Evolutionary conservation across 1,140 invertebrate genomes (phyloP).

Genomic region (Drosophila parabipectinata): DNA sequence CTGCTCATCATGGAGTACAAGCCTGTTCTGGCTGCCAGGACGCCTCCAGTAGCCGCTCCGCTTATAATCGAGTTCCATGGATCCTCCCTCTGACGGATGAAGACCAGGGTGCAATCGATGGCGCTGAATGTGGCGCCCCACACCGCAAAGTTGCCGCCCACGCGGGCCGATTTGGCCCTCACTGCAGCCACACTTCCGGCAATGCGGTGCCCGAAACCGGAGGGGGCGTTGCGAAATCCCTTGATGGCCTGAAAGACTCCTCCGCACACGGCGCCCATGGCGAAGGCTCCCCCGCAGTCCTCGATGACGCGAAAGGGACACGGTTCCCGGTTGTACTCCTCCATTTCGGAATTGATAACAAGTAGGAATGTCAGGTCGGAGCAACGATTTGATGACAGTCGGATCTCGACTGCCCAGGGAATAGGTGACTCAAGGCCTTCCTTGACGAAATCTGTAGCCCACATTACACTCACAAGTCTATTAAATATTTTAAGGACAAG

Average conservation of each 20-base stretch:
- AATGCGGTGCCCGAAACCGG: constrained; percentile 48
- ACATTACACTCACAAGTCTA: not conserved
- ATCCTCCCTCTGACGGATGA: constrained; percentile 58
- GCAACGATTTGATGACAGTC: not conserved
- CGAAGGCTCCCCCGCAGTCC: constrained; percentile 67
- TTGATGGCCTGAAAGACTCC: constrained; percentile 61
- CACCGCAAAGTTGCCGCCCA: constrained; percentile 63
- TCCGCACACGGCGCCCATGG: constrained; percentile 64
- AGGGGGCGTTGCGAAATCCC: constrained; percentile 64
- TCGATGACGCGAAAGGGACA: constrained; percentile 69
- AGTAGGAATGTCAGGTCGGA: too few species aligned
- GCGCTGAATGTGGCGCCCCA: constrained; percentile 66
- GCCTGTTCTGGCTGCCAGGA: constrained; percentile 60
- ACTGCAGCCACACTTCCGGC: constrained; percentile 41
- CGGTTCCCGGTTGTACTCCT: constrained; percentile 63
- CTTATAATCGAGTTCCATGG: constrained; percentile 70
- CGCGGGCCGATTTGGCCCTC: constrained; percentile 29
- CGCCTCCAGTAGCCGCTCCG: constrained; percentile 59
- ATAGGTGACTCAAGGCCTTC: constrained; percentile 3
- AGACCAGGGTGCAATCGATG: constrained; percentile 61
- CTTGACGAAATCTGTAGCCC: not conserved
- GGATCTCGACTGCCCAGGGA: not conserved
- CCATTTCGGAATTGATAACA: constrained; percentile 34
- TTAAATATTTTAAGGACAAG: constrained; percentile 43
- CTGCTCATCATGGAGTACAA: constrained; percentile 58